Evolutionary conservation across 2,888 invertebrate species (phyloP), one percentile per base, ranked within the genome.

Genomic region (Chirona hameri): DNA sequence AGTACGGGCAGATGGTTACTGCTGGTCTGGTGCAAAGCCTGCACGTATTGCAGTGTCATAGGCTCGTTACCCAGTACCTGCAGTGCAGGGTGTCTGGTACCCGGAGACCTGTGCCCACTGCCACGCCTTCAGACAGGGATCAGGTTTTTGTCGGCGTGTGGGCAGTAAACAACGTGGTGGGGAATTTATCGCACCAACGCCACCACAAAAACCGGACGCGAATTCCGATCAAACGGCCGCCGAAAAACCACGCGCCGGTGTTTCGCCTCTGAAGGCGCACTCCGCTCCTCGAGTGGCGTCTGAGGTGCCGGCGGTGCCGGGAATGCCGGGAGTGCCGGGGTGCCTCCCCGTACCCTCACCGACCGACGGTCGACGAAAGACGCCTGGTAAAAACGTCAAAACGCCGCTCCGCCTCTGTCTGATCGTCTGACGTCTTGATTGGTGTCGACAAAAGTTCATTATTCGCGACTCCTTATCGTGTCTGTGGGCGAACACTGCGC

Each of bases 161-260:
- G 48, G 48, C 57, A 24, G 57, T 57, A 57, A 57, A 14, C 57
- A 57, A 57, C 24, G 21, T 5, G 21, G 18, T 18, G 29, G n/a
- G 69, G 69, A 69, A 69, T 69, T 69, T 29, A 69, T 69, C 69
- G 69, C 69, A 69, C 69, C 69, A 29, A 10, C 69, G 29, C 29
- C 15, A n/a, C 29, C 69, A 15, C 29, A 69, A 69, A 69, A 69
- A 69, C 14, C 1, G 21, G n/a, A 10, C 29, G 29, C 69, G 69
- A 69, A 69, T 27, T 65, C 65, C 65, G 9, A 27, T 29, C 69
- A 57, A 57, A 57, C 57, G 57, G 57, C 48, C 48, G 48, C 48
- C 48, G 48, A 48, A 48, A 48, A 48, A 48, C 9, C 48, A 12
- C 48, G 48, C 12, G 48, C 48, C 48, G 7, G 48, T 10, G 48